Percentiles rank a stretch among this genome's conserved stretches.
These are phyloP conservation scores for Smutsia gigantea DNA, from an alignment of 2,797 vertebrate species.

Conservation along the genomic window DNA sequence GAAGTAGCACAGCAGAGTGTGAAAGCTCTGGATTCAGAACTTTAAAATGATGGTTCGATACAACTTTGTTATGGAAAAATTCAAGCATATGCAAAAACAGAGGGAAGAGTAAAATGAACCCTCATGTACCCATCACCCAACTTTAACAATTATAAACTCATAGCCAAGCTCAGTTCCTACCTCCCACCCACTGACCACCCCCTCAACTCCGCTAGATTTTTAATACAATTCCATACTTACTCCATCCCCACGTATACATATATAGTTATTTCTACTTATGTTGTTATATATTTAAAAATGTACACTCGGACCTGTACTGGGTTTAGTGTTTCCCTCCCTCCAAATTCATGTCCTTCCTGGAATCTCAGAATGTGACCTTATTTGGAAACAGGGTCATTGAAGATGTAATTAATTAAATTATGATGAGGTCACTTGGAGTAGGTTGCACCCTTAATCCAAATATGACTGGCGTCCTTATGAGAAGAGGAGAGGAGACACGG, in stretches of 20 bases:
- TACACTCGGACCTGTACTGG: neutral
- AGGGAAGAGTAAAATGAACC: neutral
- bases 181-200: too few relatives aligned
- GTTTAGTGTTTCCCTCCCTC: neutral
- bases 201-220: neutral
- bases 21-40: neutral
- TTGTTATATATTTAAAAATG: neutral
- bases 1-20: neutral
- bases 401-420: neutral
- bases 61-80: neutral
- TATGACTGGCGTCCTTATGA: neutral
- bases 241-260: neutral
- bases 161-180: neutral
- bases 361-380: neutral
- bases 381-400: neutral
- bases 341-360: neutral
- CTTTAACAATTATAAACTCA: neutral
- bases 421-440: neutral
- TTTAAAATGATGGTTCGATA: neutral
- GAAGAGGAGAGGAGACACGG: neutral
- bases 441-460: neutral
- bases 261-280: neutral
- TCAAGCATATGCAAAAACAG: neutral
- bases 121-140: neutral
- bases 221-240: neutral